phyloP scores from a whole-genome alignment of 2,797 vertebrate genomes.

The Nothura maculosa region DNA sequence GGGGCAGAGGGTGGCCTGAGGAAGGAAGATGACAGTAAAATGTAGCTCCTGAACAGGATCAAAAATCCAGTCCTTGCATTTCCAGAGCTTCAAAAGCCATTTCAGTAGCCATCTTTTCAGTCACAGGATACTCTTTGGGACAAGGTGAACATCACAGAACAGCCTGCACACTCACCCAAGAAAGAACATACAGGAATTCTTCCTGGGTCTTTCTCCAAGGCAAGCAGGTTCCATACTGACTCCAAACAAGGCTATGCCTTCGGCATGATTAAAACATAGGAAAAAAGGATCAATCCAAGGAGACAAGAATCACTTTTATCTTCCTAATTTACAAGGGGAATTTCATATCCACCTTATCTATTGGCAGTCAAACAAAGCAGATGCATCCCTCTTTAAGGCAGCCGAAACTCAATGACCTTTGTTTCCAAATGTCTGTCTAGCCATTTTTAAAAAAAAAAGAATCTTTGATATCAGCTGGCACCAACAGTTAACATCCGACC shows the following conservation, averaged over 20 bases:
- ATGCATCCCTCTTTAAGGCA: slow-evolving; percentile 61
- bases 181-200: slow-evolving; percentile 27
- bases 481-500: slow-evolving; percentile 29
- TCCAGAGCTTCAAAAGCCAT: background rate
- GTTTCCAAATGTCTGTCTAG: slow-evolving; percentile 63
- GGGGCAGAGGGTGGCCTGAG: background rate
- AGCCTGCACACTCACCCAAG: background rate
- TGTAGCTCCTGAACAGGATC: background rate
- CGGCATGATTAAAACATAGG: slow-evolving; percentile 28
- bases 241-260: slow-evolving; percentile 37
- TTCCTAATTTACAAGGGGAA: slow-evolving; percentile 72
- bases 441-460: too few relatives aligned
- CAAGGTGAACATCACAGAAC: background rate
- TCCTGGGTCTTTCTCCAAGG: slow-evolving; percentile 26
- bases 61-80: background rate
- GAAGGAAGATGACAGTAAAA: background rate
- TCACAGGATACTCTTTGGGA: fast-evolving
- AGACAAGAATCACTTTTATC: slow-evolving; percentile 71
- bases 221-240: background rate
- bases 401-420: slow-evolving; percentile 52
- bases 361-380: slow-evolving; percentile 72
- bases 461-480: slow-evolving; percentile 68
- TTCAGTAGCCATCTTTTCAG: background rate
- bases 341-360: slow-evolving; percentile 79
- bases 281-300: slow-evolving; percentile 48